These are phyloP conservation scores for Drosophila cyrtoloma DNA, from an alignment of 2,888 invertebrate species.

Conservation along the genomic window DNA sequence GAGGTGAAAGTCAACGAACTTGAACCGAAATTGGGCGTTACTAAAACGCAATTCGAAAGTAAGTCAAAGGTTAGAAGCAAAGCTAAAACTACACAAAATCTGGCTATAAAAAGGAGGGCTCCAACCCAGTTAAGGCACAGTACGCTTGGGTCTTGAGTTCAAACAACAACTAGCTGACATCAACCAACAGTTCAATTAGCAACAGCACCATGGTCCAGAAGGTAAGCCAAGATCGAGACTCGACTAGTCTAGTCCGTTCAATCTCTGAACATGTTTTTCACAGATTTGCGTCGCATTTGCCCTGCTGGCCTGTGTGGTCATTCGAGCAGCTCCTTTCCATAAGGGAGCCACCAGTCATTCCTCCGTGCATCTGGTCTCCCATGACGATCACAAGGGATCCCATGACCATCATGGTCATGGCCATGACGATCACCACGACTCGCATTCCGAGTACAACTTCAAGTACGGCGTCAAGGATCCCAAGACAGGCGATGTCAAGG, in stretches of 20 bases:
- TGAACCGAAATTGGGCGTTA: slow-evolving; percentile 50
- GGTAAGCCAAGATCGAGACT: slow-evolving; percentile 48
- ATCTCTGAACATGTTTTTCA: not conserved
- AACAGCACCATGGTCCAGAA: slow-evolving; percentile 73
- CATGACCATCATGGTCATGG: slow-evolving; percentile 58
- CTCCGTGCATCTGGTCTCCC: slow-evolving; percentile 76
- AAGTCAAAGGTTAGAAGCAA: slow-evolving; percentile 22
- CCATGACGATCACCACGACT: slow-evolving; percentile 65
- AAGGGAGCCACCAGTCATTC: slow-evolving; percentile 75
- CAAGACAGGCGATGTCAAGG: slow-evolving; percentile 78
- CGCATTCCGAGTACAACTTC: slow-evolving; percentile 76
- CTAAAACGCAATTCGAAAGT: slow-evolving; percentile 58
- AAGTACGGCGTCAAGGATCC: slow-evolving; percentile 76
- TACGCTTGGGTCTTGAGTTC: slow-evolving; percentile 63
- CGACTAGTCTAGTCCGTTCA: not conserved
- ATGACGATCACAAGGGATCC: slow-evolving; percentile 68
- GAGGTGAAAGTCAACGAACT: slow-evolving; percentile 58
- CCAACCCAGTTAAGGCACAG: slow-evolving; percentile 50
- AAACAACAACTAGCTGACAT: slow-evolving; percentile 47
- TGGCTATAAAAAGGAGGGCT: slow-evolving; percentile 57
- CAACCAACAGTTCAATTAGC: slow-evolving; percentile 55
- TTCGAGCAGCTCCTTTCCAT: slow-evolving; percentile 59
- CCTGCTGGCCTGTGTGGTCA: slow-evolving; percentile 54
- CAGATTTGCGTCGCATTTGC: slow-evolving; percentile 57
- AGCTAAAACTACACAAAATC: slow-evolving; percentile 9